Evolutionary conservation across 2,797 vertebrate species (phyloP).

Genomic region (Pitangus sulphuratus): DNA sequence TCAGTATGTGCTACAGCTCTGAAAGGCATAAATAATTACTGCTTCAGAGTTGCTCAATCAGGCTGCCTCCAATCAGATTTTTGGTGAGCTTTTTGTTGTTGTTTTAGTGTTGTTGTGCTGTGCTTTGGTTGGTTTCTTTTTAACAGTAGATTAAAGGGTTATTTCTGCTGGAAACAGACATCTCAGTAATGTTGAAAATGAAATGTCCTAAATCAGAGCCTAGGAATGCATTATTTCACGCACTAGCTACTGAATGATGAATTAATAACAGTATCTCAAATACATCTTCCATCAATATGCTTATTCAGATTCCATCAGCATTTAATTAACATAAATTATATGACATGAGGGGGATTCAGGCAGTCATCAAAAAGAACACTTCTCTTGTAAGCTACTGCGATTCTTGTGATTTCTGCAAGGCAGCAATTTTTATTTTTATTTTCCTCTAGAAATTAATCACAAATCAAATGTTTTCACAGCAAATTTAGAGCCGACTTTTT

Average conservation of each 20-base stretch:
- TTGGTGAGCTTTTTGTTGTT: neutral
- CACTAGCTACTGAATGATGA: constrained; percentile 64
- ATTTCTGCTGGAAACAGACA: constrained; percentile 18
- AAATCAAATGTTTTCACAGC: constrained; percentile 17
- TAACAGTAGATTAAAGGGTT: neutral
- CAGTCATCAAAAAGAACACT: constrained; percentile 28
- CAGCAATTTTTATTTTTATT: constrained; percentile 26
- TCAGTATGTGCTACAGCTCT: neutral
- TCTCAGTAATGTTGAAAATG: neutral
- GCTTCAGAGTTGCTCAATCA: neutral
- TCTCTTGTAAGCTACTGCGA: neutral
- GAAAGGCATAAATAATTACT: neutral
- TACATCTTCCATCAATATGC: constrained; percentile 62
- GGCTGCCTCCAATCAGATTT: neutral
- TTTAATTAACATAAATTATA: constrained; percentile 71
- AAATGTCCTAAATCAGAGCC: constrained; percentile 42
- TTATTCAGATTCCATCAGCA: constrained; percentile 65
- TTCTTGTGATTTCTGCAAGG: constrained; percentile 25
- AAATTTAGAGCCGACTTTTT: neutral
- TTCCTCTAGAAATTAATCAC: neutral
- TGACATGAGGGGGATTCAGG: constrained; percentile 32
- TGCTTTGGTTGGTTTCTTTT: neutral
- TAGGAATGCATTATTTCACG: constrained; percentile 59
- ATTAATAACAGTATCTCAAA: constrained; percentile 71
- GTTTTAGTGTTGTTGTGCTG: neutral